A percentile compares a stretch with the other conserved stretches of the same genome.
Evolutionary conservation across 2,888 invertebrate species (phyloP).

Genomic region (Drosophila prolongata): DNA sequence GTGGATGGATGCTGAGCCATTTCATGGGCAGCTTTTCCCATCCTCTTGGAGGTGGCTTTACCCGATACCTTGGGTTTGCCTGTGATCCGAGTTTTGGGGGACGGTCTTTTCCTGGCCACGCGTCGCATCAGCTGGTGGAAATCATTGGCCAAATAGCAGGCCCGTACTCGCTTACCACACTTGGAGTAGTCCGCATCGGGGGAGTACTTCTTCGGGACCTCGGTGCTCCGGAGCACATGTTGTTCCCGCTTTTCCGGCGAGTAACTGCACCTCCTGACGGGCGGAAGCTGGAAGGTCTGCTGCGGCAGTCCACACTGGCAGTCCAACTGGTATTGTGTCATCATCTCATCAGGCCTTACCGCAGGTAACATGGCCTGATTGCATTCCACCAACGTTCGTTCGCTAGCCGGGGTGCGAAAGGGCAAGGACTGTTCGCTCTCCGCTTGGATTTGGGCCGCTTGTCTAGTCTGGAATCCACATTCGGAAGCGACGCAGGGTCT

Average conservation of each 20-base stretch:
- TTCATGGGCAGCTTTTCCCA: background rate
- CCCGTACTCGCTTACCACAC: background rate
- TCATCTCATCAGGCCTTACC: no score
- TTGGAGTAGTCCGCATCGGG: background rate
- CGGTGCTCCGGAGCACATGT: background rate
- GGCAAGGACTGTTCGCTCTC: background rate
- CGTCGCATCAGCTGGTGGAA: conserved; percentile 53
- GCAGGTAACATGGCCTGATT: no score
- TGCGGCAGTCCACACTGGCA: conserved; percentile 1
- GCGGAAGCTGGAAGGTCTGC: background rate
- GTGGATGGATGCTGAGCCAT: background rate
- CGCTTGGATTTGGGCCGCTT: no score
- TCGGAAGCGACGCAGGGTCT: background rate
- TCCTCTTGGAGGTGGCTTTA: background rate
- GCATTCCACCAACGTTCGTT: conserved; percentile 13
- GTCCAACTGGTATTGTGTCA: background rate
- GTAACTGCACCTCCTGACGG: background rate
- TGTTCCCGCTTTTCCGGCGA: background rate
- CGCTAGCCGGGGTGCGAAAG: background rate
- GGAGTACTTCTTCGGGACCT: background rate
- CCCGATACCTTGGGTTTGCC: background rate
- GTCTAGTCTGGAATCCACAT: background rate
- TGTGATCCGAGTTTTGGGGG: background rate
- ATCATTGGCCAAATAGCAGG: conserved; percentile 32
- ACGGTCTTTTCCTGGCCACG: conserved; percentile 39